These are phyloP conservation scores for Pectinophora gossypiella DNA, from an alignment of 1,140 invertebrate genomes.

Conservation along the genomic window DNA sequence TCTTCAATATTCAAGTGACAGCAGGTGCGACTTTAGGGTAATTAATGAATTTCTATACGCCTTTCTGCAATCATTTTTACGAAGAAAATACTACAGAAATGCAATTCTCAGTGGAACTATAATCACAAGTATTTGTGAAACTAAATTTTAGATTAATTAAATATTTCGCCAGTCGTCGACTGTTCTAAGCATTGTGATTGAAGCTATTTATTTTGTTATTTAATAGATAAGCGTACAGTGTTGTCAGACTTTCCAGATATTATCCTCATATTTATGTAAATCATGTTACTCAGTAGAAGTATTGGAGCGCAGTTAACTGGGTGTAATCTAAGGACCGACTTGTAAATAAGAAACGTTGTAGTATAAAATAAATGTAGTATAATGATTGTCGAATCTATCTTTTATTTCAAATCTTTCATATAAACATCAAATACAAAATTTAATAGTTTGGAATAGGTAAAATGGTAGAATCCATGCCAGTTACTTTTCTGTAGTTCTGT, in stretches of 20 bases:
- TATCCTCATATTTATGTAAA: constrained; percentile 6
- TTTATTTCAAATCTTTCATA: constrained; percentile 30
- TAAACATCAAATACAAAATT: neutral
- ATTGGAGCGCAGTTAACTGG: neutral
- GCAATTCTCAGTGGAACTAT: constrained; percentile 36
- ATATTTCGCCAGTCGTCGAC: too few species aligned
- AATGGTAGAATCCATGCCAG: constrained; percentile 22
- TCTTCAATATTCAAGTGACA: constrained; percentile 15
- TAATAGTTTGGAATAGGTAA: constrained; percentile 26
- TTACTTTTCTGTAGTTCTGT: constrained; percentile 38
- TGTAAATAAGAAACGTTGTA: constrained; percentile 61
- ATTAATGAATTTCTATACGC: constrained; percentile 39
- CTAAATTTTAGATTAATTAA: too few species aligned
- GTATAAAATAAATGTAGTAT: constrained; percentile 64
- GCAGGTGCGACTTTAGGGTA: constrained; percentile 31
- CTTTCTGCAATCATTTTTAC: constrained; percentile 67
- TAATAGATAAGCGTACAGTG: constrained; percentile 40
- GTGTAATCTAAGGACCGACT: constrained; percentile 19
- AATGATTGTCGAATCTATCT: constrained; percentile 56
- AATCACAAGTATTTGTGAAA: too few species aligned
- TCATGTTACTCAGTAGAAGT: constrained; percentile 12
- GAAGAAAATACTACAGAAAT: constrained; percentile 55
- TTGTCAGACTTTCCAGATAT: constrained; percentile 16
- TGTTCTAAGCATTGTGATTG: constrained; percentile 36
- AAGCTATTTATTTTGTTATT: constrained; percentile 55